Conservation (phyloP, 2,888 invertebrate species). For the Drosophila dives region DNA sequence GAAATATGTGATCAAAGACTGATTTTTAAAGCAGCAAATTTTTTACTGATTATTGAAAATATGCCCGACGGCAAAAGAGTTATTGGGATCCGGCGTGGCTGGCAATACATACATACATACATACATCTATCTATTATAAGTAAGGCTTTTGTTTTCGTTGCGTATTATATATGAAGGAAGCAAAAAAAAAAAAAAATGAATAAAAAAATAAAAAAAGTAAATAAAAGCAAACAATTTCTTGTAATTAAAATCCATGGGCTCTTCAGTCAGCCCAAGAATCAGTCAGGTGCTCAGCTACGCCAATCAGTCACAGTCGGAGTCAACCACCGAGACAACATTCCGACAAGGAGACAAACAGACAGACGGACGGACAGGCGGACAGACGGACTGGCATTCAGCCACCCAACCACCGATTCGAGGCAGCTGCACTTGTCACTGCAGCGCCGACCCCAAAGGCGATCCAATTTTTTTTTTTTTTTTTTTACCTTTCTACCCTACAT, state of each 20-base stretch:
- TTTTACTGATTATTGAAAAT: constrained; percentile 2
- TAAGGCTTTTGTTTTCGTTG: constrained; percentile 60
- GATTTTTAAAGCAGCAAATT: not conserved
- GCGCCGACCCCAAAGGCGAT: constrained; percentile 52
- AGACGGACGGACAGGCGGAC: constrained; percentile 7
- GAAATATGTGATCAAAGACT: not conserved
- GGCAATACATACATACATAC: not conserved
- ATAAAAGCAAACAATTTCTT: constrained; percentile 80
- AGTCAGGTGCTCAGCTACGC: constrained; percentile 79
- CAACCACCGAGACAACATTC: constrained; percentile 71
- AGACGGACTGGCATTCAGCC: constrained; percentile 7
- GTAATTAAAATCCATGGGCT: constrained; percentile 81
- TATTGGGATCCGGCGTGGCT: not conserved
- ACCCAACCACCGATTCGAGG: constrained; percentile 32
- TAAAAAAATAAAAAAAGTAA: constrained; percentile 18
- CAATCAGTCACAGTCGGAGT: constrained; percentile 78
- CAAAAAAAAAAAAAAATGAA: constrained; percentile 2
- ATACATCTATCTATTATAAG: constrained; percentile 29
- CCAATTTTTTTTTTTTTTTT: constrained; percentile 13
- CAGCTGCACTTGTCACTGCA: constrained; percentile 73
- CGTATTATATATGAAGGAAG: constrained; percentile 5
- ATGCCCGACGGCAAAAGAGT: not conserved
- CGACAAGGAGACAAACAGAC: constrained; percentile 18
- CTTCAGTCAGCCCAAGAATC: constrained; percentile 68
- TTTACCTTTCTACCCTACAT: constrained; percentile 3